These are phyloP conservation scores for Strigops habroptila DNA, from an alignment of 2,113 vertebrate genomes.

Conservation along the genomic window DNA sequence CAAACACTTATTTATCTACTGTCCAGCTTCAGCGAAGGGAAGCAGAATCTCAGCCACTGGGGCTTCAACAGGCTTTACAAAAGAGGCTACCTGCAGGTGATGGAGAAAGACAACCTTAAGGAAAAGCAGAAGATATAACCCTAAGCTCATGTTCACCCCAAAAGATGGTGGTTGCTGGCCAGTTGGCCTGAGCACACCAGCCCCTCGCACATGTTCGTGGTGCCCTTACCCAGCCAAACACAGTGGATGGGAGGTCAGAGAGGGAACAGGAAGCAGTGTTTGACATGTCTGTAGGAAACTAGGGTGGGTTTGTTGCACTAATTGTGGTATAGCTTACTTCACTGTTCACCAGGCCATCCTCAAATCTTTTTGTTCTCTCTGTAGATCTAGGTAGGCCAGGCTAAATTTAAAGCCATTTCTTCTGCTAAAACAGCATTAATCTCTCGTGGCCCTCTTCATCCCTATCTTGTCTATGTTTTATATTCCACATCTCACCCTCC, in stretches of 20 bases:
- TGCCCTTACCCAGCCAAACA: background rate
- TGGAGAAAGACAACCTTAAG: background rate
- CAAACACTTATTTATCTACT: background rate
- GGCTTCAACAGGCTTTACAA: background rate
- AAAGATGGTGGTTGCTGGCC: background rate
- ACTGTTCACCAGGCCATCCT: background rate
- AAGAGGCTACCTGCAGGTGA: background rate
- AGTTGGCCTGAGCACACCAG: accelerated
- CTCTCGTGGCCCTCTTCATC: accelerated
- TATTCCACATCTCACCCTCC: background rate
- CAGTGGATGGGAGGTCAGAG: accelerated
- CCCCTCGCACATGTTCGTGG: accelerated
- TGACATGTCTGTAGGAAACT: background rate
- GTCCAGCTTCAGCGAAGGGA: background rate
- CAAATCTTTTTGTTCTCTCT: background rate
- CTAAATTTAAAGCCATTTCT: background rate
- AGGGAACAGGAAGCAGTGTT: background rate
- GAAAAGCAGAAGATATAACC: background rate
- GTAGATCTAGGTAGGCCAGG: background rate
- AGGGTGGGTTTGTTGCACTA: background rate
- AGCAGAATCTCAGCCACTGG: background rate
- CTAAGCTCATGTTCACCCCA: background rate
- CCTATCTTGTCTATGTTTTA: background rate
- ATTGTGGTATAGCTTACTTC: background rate
- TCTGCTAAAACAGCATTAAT: background rate